Evolutionary conservation across 1,140 invertebrate genomes (phyloP), one percentile per base, ranked within the genome.

Genomic region (Meloidogyne chitwoodi): DNA sequence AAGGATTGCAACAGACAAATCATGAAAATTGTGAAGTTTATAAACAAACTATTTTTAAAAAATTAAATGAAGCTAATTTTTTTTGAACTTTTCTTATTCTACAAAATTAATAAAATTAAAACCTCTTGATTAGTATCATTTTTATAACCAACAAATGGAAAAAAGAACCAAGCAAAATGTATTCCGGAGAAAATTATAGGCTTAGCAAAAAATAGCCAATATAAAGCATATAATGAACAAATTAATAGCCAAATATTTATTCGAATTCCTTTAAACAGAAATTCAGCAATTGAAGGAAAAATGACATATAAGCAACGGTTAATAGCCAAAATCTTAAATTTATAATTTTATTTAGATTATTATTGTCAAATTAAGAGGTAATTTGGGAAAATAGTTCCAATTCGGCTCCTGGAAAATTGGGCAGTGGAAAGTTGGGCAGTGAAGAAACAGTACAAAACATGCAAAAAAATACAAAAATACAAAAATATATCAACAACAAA

Each of bases 121-220:
- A 70, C 68, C 29, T n/a, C 61, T 19, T 2, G 0, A 14, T 70
- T 61, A 19, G 16, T 26, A 70, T 44, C 34, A 14, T 24, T 8
- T n/a, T 56, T 56, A 34, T 76, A 76, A 0, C 75, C 75, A 34
- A 31, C 19, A 56, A 27, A 76, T 63, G 75, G 75, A 19, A 63
- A 77, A 22, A 76, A 76, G 26, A 76, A 77, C 75, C 75, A 76
- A 6, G 74, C 62, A 38, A 76, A 76, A 65, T 74, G 41, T 8
- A 76, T 77, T 14, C 75, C 75, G 12, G 41, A 73, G 24, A 76
- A 76, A 5, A 76, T 2, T 19, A 61, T 31, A 4, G 75, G 34
- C 12, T 76, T 76, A 4, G 44, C 41, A 34, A 76, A 76, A n/a
- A 75, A 75, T 14, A 24, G 16, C 73, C 73, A 75, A 26, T 26